Evolutionary conservation across 1,140 invertebrate genomes (phyloP), one percentile per base, ranked within the genome.

Genomic region (Drosophila yakuba): DNA sequence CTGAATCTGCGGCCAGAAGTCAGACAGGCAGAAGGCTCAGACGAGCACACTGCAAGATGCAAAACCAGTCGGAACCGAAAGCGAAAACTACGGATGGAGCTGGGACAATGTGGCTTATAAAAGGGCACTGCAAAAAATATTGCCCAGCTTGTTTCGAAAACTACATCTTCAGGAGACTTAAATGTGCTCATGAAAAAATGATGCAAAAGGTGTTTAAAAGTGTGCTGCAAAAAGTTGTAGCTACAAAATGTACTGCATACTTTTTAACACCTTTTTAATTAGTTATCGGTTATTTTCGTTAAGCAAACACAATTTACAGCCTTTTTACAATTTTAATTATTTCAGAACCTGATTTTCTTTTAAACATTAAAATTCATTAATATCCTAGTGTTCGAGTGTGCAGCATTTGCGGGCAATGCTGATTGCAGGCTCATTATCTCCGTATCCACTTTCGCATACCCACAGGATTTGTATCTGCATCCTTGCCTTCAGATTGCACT

Each of bases 11-110:
- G 76, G 69, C 84, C 79, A 80, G 77, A 74, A 88, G 66, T 80
- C 83, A 80, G 75, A 76, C 75, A 44, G 74, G 48, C 82, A 75
- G 69, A 60, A 73, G 66, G 81, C 14, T 44, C 35, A 32, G 62
- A 36, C 50, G n/a, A 36, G 11, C 62, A 39, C 67, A 15, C 51
- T 48, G 51, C 25, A 75, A 76, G 72, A 88, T 80, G 83, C 83
- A 80, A 80, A 86, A 57, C 72, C 72, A 73, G 52, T 59, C 72
- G 68, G 60, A 88, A 80, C 75, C 80, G 78, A 78, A 88, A 80
- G 67, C 78, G 78, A 78, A 51, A 48, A 44, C 52, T 39, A 25
- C 36, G 67, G 25, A 57, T 57, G 51, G 23, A 36, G 36, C 71
- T 60, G 50, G 54, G 59, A 55, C 67, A 71, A 39, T 56, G 57